Evolutionary conservation across 1,140 invertebrate species (phyloP), one percentile per base, ranked within the genome.

Genomic region (Drosophila repletoides): DNA sequence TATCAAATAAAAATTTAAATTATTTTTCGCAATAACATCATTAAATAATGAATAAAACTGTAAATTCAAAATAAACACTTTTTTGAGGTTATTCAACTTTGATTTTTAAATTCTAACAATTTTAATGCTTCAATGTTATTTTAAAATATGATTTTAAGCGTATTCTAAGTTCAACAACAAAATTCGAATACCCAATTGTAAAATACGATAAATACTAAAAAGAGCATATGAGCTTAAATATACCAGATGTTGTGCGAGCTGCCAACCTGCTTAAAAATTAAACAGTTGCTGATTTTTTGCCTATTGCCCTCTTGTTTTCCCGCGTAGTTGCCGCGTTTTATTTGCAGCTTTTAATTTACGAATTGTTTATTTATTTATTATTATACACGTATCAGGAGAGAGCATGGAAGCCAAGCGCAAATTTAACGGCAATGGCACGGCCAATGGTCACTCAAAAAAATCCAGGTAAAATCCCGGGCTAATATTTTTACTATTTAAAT

Each of bases 351-450:
- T 61, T 58, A 26, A 26, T 29, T 52, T 43, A 7, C 6, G 15
- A 60, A 15, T 53, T 51, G 7, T 66, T 60, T 29, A 51, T 31
- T 33, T 10, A 36, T 38, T n/a, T 14, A 22, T 34, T 29, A 17
- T 41, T 56, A 36, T 19, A 43, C 28, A 51, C 14, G n/a, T n/a
- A n/a, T n/a, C n/a, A 2, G 1, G 17, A 10, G 17, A 6, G 9
- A 52, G 12, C 52, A 84, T 84, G 79, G 79, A 84, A 19, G 53
- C 48, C 17, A 88, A 88, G 34, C 76, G 76, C 5, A 86, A 84
- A 46, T 61, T 68, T 4, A 73, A 72, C 51, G 70, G 67, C 26
- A 65, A 72, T 51, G 70, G 76, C 19, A 34, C 28, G 9, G 24
- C 67, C 15, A 79, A 77, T 58, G 80, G 72, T 2, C 36, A 71